Evolutionary conservation across 1,140 invertebrate genomes (phyloP).

Genomic region (Brachionus manjavacas): DNA sequence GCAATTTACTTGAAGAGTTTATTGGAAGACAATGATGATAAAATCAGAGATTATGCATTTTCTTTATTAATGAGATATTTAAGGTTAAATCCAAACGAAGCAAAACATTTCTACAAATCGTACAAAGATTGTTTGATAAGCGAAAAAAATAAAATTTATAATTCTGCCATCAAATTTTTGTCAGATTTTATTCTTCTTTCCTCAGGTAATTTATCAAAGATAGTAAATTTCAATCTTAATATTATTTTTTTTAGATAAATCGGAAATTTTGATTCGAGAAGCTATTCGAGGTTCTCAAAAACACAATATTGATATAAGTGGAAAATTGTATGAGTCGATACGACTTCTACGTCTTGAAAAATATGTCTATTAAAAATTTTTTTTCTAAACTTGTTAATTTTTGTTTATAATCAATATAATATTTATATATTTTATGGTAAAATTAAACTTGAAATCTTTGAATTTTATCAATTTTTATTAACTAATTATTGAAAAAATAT

Average conservation of each 20-base stretch:
- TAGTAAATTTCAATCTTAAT: neutral
- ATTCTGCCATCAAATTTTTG: conserved; percentile 11
- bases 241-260: conserved; percentile 17
- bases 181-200: conserved; percentile 6
- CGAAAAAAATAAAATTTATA: conserved; percentile 21
- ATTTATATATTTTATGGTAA: neutral
- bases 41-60: conserved; percentile 13
- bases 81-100: conserved; percentile 29
- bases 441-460: neutral
- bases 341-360: conserved; percentile 21
- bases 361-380: conserved; percentile 30
- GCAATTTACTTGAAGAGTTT: neutral
- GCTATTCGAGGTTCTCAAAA: conserved; percentile 2
- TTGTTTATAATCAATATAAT: conserved; percentile 20
- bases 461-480: neutral
- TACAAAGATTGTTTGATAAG: conserved; percentile 15
- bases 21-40: neutral
- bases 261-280: neutral
- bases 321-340: conserved; percentile 35
- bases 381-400: neutral
- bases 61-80: conserved; percentile 33
- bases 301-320: conserved; percentile 30
- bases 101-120: neutral
- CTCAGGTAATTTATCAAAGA: neutral
- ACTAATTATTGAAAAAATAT: no score